Base-by-base conservation (phyloP, 1,140 invertebrate genomes). In the Drosophila azteca region DNA sequence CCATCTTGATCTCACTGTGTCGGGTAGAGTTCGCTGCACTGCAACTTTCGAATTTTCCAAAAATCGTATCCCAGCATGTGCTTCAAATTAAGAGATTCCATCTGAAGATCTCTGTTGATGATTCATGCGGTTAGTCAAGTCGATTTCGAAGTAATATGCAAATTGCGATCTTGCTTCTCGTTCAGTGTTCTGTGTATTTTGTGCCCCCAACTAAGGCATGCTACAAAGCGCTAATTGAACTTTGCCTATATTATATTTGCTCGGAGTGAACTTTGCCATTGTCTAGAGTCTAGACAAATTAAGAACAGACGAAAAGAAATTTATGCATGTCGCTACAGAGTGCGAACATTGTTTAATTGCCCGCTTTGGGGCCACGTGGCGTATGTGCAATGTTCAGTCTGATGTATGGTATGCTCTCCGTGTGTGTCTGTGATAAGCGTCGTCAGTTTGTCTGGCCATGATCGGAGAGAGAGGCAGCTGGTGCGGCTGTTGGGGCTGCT, bases 261-360 rank as follows among this genome's bases (percentile, higher is more conserved):
- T 53, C 44, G 50, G 57, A 68, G 48, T 85, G 82, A 85, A 87
- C 82, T 85, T 87, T 85, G 82, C 78, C 82, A 87, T 87, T 87
- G 82, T 87, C 82, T 85, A 87, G 82, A 85, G 82, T 87, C 82
- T 85, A 87, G 82, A 85, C 82, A 87, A 85, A 85, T 85, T 85
- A 78, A 85, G 82, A 72, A 62, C 82, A 87, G 59, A 44, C 29
- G 44, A 70, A 70, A 60, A 22, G 24, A 50, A 74, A 74, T 51
- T 57, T 45, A 72, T 83, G 73, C 70, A 70, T 79, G 70, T 70
- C 65, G 77, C 77, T 43, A 58, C 31, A 55, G 55, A 50, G 41
- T 41, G 51, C 60, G 68, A 76, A 79, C 71, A 75, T 60, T 79
- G 64, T 79, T 65, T 74, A 84, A 74, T 78, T 72, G 71, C 69